These are phyloP conservation scores for Osmoderma eremita DNA, from an alignment of 2,888 invertebrate genomes.

Conservation along the genomic window DNA sequence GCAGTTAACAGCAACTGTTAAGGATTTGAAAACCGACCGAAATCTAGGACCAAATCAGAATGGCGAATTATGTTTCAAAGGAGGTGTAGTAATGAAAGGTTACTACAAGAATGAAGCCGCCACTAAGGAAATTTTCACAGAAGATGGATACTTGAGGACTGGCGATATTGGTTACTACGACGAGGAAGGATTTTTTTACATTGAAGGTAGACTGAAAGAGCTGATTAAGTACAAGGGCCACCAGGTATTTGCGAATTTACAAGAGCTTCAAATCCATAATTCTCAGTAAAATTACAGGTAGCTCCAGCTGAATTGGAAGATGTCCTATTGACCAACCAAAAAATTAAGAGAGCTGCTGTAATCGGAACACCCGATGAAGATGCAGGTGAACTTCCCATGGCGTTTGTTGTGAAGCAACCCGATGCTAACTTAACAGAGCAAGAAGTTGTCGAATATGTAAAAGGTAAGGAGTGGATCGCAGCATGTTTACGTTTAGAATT, in stretches of 20 bases:
- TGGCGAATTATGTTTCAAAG: slow-evolving; percentile 86
- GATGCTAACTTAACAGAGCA: slow-evolving; percentile 64
- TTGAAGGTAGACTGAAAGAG: slow-evolving; percentile 80
- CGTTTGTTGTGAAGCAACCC: slow-evolving; percentile 76
- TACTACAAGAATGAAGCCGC: slow-evolving; percentile 78
- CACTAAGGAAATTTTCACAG: slow-evolving; percentile 71
- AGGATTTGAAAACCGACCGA: not conserved
- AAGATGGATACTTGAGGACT: slow-evolving; percentile 76
- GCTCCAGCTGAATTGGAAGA: slow-evolving; percentile 88
- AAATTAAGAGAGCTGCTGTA: slow-evolving; percentile 82
- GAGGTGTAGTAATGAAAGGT: slow-evolving; percentile 80
- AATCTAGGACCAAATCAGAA: slow-evolving; percentile 66
- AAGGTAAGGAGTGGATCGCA: too few relatives aligned
- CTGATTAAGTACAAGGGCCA: slow-evolving; percentile 71
- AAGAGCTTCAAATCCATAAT: too few relatives aligned
- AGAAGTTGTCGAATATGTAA: slow-evolving; percentile 55
- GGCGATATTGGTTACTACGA: slow-evolving; percentile 70
- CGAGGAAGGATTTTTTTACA: slow-evolving; percentile 71
- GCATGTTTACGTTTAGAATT: too few relatives aligned
- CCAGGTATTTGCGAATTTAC: slow-evolving; percentile 60
- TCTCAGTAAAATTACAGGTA: slow-evolving; percentile 71
- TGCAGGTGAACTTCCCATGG: slow-evolving; percentile 80
- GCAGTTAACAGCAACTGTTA: not conserved
- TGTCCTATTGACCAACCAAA: slow-evolving; percentile 75
- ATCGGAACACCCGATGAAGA: slow-evolving; percentile 79